These are phyloP conservation scores for Pseudomyrmex pallidus DNA, from an alignment of 1,140 invertebrate genomes.

Conservation along the genomic window DNA sequence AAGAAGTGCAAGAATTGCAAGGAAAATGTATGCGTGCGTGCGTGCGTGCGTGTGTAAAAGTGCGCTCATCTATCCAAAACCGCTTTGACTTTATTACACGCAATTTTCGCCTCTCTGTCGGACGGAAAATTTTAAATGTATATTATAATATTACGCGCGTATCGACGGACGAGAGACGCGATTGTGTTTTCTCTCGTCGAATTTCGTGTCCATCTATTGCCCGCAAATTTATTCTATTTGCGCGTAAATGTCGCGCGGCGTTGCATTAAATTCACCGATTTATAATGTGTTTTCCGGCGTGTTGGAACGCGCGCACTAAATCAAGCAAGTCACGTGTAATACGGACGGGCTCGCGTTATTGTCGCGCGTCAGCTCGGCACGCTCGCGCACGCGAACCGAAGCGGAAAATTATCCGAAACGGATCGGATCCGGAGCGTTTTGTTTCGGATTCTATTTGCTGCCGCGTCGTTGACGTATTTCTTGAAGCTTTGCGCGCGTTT, in stretches of 20 bases:
- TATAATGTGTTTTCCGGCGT: slow-evolving; percentile 69
- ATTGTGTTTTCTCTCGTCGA: not conserved
- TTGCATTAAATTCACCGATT: slow-evolving; percentile 67
- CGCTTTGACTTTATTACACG: too few relatives aligned
- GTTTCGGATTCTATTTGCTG: slow-evolving; percentile 30
- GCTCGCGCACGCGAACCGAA: slow-evolving; percentile 9
- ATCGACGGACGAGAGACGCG: not conserved
- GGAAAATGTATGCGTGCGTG: too few relatives aligned
- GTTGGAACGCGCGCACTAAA: slow-evolving; percentile 57
- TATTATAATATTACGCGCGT: too few relatives aligned
- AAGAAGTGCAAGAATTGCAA: too few relatives aligned
- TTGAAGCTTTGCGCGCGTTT: not conserved
- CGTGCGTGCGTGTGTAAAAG: too few relatives aligned
- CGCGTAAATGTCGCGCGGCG: slow-evolving; percentile 44
- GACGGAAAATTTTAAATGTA: too few relatives aligned
- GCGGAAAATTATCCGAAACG: slow-evolving; percentile 64
- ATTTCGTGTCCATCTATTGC: slow-evolving; percentile 12
- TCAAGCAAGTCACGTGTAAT: slow-evolving; percentile 68
- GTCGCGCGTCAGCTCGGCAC: slow-evolving; percentile 61
- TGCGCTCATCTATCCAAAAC: too few relatives aligned
- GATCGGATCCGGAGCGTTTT: not conserved
- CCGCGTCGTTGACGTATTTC: slow-evolving; percentile 1
- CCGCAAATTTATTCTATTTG: slow-evolving; percentile 43
- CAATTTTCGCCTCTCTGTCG: too few relatives aligned
- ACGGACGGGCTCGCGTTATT: slow-evolving; percentile 20